These are phyloP conservation scores for Pachymerium ferrugineum DNA, from an alignment of 2,888 invertebrate species.

Conservation along the genomic window DNA sequence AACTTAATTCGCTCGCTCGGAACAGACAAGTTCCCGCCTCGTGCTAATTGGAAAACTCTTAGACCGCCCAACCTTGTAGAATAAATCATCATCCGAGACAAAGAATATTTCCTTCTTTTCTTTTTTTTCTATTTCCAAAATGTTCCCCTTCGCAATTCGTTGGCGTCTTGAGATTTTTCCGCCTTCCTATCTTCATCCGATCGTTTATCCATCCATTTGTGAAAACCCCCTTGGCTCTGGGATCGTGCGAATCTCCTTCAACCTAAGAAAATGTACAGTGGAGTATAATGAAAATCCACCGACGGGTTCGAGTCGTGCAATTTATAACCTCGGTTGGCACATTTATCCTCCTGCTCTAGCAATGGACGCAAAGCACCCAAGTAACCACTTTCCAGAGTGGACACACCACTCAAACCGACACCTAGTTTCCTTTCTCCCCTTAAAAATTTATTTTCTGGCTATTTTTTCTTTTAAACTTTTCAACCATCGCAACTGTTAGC, in stretches of 20 bases:
- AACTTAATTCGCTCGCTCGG: slow-evolving; percentile 21
- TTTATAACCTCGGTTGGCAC: background rate
- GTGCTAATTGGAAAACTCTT: slow-evolving; percentile 21
- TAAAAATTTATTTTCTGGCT: too few species aligned
- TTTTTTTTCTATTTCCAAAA: background rate
- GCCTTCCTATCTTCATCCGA: slow-evolving; percentile 10
- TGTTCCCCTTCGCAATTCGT: background rate
- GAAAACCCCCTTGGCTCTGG: background rate
- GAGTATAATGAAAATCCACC: slow-evolving; percentile 2
- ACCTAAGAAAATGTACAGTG: background rate
- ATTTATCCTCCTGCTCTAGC: slow-evolving; percentile 10
- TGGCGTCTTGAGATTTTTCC: background rate
- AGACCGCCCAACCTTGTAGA: background rate
- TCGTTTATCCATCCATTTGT: slow-evolving; percentile 21
- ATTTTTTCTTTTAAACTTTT: too few species aligned
- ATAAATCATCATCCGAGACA: slow-evolving; percentile 10
- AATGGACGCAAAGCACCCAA: background rate
- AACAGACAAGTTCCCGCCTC: slow-evolving; percentile 21
- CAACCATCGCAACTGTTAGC: too few species aligned
- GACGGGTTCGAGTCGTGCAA: background rate
- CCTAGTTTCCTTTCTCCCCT: too few species aligned
- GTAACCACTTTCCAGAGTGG: background rate
- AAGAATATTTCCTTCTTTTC: background rate
- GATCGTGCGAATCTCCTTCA: background rate
- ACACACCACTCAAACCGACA: background rate